phyloP scores from a whole-genome alignment of 2,797 vertebrate genomes.

The Eurystomus glaucurus region DNA sequence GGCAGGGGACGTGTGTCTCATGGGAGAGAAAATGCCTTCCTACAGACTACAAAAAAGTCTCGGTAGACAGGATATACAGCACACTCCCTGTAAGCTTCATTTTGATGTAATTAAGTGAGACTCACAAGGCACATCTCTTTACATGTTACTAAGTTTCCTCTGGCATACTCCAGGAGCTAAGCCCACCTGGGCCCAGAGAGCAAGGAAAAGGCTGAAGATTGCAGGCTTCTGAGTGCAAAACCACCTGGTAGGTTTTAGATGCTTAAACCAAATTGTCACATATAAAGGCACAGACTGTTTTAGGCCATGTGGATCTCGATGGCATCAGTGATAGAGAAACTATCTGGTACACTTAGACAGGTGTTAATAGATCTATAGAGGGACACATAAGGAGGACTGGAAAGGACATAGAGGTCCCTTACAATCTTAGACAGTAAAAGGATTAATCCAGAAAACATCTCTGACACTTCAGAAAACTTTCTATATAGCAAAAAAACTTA shows the following conservation, averaged over 20 bases:
- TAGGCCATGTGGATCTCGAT: not conserved
- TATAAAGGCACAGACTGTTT: not conserved
- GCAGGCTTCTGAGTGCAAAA: constrained; percentile 53
- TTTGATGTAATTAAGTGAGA: constrained; percentile 34
- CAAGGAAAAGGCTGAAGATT: constrained; percentile 46
- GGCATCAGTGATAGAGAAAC: not conserved
- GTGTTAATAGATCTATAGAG: not conserved
- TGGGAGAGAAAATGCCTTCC: constrained; percentile 68
- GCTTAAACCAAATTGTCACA: not conserved
- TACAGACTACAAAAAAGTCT: constrained; percentile 51
- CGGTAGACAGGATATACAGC: constrained; percentile 38
- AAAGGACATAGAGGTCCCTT: not conserved
- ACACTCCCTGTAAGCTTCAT: constrained; percentile 27
- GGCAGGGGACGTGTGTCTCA: constrained; percentile 6
- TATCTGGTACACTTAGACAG: not conserved
- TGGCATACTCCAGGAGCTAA: not conserved
- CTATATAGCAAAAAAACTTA: rapidly evolving
- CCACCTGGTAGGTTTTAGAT: constrained; percentile 18
- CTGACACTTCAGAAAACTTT: not conserved
- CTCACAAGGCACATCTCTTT: not conserved
- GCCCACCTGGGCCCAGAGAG: constrained; percentile 10
- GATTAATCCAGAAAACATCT: not conserved
- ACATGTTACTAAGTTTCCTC: constrained; percentile 46
- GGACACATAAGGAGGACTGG: not conserved
- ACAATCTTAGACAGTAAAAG: not conserved